Evolutionary conservation across 2,113 vertebrate species (phyloP), one percentile per base, ranked within the genome.

Genomic region (Oncorhynchus masou): DNA sequence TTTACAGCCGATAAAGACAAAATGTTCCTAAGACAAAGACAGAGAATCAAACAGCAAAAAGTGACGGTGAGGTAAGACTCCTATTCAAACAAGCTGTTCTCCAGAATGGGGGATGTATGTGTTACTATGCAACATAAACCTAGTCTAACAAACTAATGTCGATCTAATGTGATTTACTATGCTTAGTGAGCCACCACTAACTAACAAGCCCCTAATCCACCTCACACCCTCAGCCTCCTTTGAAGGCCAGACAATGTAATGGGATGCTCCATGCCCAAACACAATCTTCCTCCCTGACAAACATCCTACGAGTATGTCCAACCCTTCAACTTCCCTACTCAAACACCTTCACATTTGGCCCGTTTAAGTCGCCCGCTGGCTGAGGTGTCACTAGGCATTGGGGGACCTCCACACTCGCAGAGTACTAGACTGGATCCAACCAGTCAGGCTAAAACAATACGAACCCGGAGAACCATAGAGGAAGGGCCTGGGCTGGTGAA

Each of bases 341-440:
- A 29, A 51, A 76, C 74, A 62, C 74, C 67, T 75, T 59, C 62
- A 24, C 73, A 74, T 75, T 75, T 75, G 74, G 49, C 51, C 12
- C 1, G 65, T 49, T 19, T 22, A 4, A 39, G 4, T 49, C 29
- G 9, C 66, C 74, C 66, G 2, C 62, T 24, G 7, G 16, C 16
- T n/a, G 65, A 59, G 74, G 66, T 60, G 59, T 74, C 15, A 74
- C 6, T 13, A 48, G 39, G 3, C 16, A 48, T 19, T 22, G 22
- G 25, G 16, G 5, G 16, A 25, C 13, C 15, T 71, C 6, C 20
- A 8, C 29, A 68, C 29, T 62, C n/a, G 24, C 59, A 22, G 6
- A 22, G 59, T 2, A 62, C 7, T n/a, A 8, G 59, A 22, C n/a
- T 6, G n/a, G 59, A 62, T 62, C 51, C 19, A 62, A 62, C 7